Conservation (phyloP, 30 jellyfish, hydroid and myxozoan genomes). For the Clytia hemisphaerica region DNA sequence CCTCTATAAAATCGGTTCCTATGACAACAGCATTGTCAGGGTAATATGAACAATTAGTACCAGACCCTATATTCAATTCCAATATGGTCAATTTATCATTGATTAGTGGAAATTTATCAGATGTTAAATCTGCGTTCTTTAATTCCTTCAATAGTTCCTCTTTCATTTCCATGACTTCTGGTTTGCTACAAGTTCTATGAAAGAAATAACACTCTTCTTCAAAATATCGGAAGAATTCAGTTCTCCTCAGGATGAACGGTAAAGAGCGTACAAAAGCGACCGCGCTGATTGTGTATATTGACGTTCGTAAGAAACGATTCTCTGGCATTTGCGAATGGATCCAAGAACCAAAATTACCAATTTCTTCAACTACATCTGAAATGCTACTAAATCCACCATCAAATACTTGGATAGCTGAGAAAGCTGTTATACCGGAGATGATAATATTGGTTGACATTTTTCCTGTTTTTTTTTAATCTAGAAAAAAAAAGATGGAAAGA, state of each 20-base stretch:
- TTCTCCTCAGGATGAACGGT: not conserved
- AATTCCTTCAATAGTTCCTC: not conserved
- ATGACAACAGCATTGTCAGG: constrained; percentile 12
- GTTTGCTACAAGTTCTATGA: constrained; percentile 14
- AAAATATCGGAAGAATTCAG: not conserved
- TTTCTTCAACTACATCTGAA: not conserved
- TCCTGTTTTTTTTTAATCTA: too few relatives aligned
- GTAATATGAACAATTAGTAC: not conserved
- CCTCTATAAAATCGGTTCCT: constrained; percentile 4
- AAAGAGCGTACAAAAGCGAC: not conserved
- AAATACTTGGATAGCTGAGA: too few relatives aligned
- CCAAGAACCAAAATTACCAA: not conserved
- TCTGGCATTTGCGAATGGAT: constrained; percentile 8
- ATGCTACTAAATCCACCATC: too few relatives aligned
- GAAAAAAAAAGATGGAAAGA: too few relatives aligned
- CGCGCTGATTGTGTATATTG: not conserved
- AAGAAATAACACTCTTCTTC: not conserved
- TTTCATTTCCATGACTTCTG: not conserved
- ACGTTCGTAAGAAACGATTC: not conserved
- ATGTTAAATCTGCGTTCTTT: not conserved
- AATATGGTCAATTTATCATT: constrained; percentile 2
- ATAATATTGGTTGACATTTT: too few relatives aligned
- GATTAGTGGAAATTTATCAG: constrained; percentile 7
- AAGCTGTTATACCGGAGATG: too few relatives aligned
- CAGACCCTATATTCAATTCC: constrained; percentile 6